phyloP scores from a whole-genome alignment of 2,113 vertebrate genomes.

The Cavia porcellus region DNA sequence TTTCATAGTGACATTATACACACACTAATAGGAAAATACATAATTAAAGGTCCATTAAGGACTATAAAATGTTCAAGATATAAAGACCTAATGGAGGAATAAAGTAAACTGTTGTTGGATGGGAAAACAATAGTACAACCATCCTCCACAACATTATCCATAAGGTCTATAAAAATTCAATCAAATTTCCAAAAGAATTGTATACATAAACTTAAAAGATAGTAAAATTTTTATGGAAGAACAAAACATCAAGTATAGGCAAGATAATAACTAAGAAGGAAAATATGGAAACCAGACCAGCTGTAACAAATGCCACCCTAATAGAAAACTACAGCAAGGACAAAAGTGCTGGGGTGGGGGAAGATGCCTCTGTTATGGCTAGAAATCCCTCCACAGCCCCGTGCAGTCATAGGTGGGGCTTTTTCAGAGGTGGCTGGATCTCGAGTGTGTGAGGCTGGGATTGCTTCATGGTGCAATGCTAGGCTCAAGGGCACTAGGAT shows the following conservation, averaged over 20 bases:
- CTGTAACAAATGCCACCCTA: not conserved
- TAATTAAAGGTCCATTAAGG: not conserved
- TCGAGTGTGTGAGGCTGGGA: not conserved
- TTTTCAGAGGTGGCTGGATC: no score
- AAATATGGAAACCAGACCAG: not conserved
- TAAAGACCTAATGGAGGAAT: not conserved
- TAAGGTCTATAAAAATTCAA: not conserved
- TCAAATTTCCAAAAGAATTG: not conserved
- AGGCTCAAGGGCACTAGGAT: not conserved
- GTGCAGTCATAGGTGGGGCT: no score
- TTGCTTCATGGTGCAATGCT: not conserved
- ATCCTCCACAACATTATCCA: not conserved
- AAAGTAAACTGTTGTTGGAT: not conserved
- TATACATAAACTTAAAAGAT: not conserved
- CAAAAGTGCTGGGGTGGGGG: not conserved
- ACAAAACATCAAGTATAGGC: not conserved
- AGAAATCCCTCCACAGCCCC: not conserved
- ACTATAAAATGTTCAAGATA: not conserved
- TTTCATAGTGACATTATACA: not conserved
- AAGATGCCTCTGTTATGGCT: not conserved
- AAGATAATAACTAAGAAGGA: conserved; percentile 1
- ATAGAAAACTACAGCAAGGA: not conserved
- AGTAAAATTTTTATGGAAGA: not conserved
- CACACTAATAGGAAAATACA: not conserved
- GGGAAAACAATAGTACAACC: not conserved